These are phyloP conservation scores for Dryocosmus kuriphilus DNA, from an alignment of 2,888 invertebrate species.

Conservation along the genomic window DNA sequence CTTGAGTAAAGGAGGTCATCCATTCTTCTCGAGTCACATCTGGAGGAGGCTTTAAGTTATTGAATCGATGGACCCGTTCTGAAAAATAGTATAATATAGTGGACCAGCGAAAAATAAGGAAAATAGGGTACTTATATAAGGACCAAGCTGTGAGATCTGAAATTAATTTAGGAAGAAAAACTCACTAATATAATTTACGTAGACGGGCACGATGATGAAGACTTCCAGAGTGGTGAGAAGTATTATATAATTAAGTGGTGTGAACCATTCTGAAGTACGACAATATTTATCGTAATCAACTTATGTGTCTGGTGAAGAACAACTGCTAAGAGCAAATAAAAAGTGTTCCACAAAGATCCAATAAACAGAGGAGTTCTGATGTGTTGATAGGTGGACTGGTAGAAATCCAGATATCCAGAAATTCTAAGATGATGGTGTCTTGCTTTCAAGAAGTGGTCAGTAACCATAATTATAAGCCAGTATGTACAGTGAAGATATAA, in stretches of 20 bases:
- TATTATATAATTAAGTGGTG: constrained; percentile 76
- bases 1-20: constrained; percentile 78
- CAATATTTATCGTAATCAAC: constrained; percentile 78
- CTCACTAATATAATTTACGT: constrained; percentile 81
- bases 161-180: constrained; percentile 56
- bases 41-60: constrained; percentile 80
- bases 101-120: background rate
- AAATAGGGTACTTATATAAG: too few species aligned
- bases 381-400: constrained; percentile 81
- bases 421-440: constrained; percentile 82
- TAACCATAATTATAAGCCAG: constrained; percentile 70
- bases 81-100: constrained; percentile 54
- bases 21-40: constrained; percentile 84
- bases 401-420: constrained; percentile 85
- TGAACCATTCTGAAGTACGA: constrained; percentile 73
- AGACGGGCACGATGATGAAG: constrained; percentile 76
- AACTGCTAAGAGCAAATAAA: constrained; percentile 71
- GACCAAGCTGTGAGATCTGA: too few species aligned
- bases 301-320: constrained; percentile 74
- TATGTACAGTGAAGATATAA: constrained; percentile 73
- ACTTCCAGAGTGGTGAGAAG: constrained; percentile 79
- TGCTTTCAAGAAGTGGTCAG: constrained; percentile 80
- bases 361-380: constrained; percentile 82
- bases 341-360: constrained; percentile 80
- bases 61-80: constrained; percentile 83